phyloP scores from a whole-genome alignment of 2,113 vertebrate genomes.

The Microtus montanus region DNA sequence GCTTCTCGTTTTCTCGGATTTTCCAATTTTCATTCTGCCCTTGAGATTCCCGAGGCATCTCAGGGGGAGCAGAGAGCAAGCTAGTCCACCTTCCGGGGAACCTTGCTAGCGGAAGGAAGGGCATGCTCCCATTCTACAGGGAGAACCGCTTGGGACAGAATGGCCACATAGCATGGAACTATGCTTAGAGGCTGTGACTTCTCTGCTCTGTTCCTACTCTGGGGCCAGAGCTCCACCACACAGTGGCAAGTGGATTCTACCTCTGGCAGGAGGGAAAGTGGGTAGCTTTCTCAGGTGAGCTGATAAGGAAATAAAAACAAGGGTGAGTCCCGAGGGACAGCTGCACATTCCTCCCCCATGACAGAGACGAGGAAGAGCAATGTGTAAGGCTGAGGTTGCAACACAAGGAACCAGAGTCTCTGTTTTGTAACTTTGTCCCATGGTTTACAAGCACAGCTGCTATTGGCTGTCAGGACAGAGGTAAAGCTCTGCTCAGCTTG shows the following conservation, averaged over 20 bases:
- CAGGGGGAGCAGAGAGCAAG: background rate
- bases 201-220: background rate
- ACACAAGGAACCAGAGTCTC: background rate
- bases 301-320: slow-evolving; percentile 60
- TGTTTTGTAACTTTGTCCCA: background rate
- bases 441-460: background rate
- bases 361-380: background rate
- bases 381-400: background rate
- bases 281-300: slow-evolving; percentile 37
- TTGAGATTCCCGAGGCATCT: background rate
- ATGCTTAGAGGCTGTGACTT: background rate
- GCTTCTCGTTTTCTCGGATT: background rate
- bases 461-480: background rate
- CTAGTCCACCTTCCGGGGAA: background rate
- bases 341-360: background rate
- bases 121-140: background rate
- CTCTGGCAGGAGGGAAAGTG: slow-evolving; percentile 16
- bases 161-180: rapidly evolving
- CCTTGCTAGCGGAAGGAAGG: background rate
- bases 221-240: rapidly evolving
- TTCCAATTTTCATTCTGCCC: background rate
- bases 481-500: background rate
- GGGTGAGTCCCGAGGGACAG: background rate
- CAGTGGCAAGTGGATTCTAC: background rate
- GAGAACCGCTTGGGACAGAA: rapidly evolving